Evolutionary conservation across 2,113 vertebrate species (phyloP).

Genomic region (Setophaga coronata): DNA sequence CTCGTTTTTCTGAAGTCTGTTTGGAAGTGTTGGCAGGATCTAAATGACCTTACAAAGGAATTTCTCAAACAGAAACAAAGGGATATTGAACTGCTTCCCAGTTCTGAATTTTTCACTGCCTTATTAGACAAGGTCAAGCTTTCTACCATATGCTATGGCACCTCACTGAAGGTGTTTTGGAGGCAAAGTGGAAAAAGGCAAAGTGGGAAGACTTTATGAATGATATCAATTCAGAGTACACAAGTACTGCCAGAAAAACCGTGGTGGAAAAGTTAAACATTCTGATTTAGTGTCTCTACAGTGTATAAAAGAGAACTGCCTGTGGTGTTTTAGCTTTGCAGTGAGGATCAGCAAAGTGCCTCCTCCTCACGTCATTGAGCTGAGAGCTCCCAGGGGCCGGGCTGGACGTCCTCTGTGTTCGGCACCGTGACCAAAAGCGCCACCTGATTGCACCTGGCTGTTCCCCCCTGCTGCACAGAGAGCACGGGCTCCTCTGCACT

Average conservation of each 20-base stretch:
- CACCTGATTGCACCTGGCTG: neutral
- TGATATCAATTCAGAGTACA: neutral
- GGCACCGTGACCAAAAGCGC: neutral
- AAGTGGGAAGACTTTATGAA: neutral
- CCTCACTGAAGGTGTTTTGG: neutral
- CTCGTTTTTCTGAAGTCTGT: neutral
- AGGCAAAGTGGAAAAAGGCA: neutral
- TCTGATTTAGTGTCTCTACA: neutral
- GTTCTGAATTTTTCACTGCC: neutral
- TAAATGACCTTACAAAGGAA: neutral
- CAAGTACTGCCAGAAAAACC: neutral
- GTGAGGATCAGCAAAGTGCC: neutral
- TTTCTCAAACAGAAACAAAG: neutral
- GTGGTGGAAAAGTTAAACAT: fast-evolving
- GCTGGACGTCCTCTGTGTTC: neutral
- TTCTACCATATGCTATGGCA: neutral
- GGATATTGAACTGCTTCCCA: neutral
- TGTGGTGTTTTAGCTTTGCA: neutral
- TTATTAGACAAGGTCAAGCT: neutral
- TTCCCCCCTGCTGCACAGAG: neutral
- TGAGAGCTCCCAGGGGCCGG: neutral
- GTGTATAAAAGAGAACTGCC: neutral
- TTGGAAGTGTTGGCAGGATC: neutral
- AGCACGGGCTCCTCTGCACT: neutral
- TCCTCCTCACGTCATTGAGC: neutral